Evolutionary conservation across 2,113 vertebrate species (phyloP).

Genomic region (Spheniscus mendiculus): DNA sequence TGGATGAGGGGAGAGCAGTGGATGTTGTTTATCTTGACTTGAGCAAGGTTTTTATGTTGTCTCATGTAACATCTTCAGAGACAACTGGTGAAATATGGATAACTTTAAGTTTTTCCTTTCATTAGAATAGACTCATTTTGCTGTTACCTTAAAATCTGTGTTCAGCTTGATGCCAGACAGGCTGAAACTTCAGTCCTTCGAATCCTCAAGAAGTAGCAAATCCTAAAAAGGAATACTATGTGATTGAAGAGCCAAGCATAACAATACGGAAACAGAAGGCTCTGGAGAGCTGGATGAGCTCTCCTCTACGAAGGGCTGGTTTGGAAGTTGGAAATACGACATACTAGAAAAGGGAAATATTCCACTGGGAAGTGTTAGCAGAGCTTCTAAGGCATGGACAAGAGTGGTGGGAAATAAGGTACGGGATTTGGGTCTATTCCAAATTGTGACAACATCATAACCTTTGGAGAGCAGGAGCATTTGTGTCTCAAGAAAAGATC

Average conservation of each 20-base stretch:
- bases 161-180: neutral
- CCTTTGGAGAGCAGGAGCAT: neutral
- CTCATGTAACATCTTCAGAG: neutral
- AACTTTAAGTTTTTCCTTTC: neutral
- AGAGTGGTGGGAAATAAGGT: neutral
- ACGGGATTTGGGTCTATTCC: neutral
- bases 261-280: neutral
- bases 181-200: neutral
- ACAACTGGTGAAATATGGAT: neutral
- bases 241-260: neutral
- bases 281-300: neutral
- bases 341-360: neutral
- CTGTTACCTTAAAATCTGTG: neutral
- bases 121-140: neutral
- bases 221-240: neutral
- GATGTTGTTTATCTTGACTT: neutral
- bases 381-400: neutral
- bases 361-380: neutral
- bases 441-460: neutral
- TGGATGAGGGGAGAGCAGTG: neutral
- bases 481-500: neutral
- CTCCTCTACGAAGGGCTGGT: neutral
- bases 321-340: neutral
- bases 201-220: neutral
- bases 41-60: neutral